A percentile compares a stretch with the other conserved stretches of the same genome.
Conservation (phyloP, 2,797 vertebrate species). For the Halcyon chelicuti region DNA sequence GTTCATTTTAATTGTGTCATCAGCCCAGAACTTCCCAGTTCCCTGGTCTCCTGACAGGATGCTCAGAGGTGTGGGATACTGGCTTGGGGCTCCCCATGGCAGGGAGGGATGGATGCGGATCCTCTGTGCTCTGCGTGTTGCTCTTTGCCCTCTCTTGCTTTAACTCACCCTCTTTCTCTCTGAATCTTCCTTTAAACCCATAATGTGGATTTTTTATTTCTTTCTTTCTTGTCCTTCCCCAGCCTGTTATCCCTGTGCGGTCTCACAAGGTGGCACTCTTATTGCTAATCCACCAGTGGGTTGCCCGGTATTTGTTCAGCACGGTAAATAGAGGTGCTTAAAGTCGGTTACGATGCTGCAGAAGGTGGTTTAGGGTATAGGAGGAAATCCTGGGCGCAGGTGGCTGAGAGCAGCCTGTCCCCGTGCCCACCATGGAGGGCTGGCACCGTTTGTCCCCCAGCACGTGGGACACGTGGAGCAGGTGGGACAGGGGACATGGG, state of each 20-base stretch:
- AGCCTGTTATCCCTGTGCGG: not conserved
- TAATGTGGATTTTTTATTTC: not conserved
- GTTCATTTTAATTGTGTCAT: not conserved
- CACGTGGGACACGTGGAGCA: not conserved
- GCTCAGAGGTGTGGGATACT: not conserved
- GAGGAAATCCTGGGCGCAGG: not conserved
- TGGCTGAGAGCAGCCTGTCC: not conserved
- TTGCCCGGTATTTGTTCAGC: not conserved
- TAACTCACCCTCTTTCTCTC: not conserved
- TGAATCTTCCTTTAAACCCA: not conserved
- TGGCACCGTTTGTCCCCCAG: not conserved
- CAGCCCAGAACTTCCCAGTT: not conserved
- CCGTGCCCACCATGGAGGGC: accelerated
- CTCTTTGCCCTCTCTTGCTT: not conserved
- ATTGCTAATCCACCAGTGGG: not conserved
- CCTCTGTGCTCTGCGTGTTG: not conserved
- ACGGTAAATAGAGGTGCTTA: not conserved
- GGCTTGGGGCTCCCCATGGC: accelerated
- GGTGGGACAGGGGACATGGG: not conserved
- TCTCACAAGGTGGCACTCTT: slow-evolving; percentile 47
- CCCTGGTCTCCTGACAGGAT: not conserved
- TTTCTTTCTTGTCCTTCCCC: not conserved
- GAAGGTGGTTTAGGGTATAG: not conserved
- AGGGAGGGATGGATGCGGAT: accelerated
- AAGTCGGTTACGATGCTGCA: not conserved